Evolutionary conservation across 2,888 invertebrate species (phyloP), one percentile per base, ranked within the genome.

Genomic region (Eupithecia subfuscata): DNA sequence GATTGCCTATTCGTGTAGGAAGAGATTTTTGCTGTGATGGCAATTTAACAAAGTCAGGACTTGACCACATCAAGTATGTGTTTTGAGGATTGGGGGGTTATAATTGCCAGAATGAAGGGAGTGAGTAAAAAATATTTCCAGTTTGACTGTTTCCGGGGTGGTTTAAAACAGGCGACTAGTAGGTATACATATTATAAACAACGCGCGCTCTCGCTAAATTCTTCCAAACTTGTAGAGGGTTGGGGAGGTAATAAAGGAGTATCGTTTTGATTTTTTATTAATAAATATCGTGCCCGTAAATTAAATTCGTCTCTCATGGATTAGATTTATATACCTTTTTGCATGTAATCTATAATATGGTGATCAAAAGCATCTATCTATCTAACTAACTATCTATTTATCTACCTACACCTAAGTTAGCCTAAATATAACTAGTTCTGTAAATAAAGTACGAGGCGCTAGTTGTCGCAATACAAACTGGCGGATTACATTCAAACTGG

Each of bases 291-390:
- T 25, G 56, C 56, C 22, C 6, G 4, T 22, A 56, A 56, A 8
- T 2, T 25, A 12, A 22, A 22, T 9, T 25, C 56, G 4, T 11
- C 52, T 56, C 16, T n/a, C n/a, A 22, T 22, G 22, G 22, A 22
- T 56, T 56, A 11, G 12, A 56, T 56, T 56, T 11, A 56, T 22
- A 22, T 12, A 12, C n/a, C n/a, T n/a, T n/a, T 60, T 25, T 25
- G 25, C 12, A 25, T 12, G 60, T 60, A n/a, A 56, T 60, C 60
- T 60, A 60, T 25, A 60, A 25, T 56, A 56, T 25, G 12, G 60
- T 60, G 60, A 56, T 60, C 1, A 60, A 60, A 60, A 60, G 60
- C 25, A 60, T 60, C 60, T 60, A 56, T 22, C 22, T 60, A 56
- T 22, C 22, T 56, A 56, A 22, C 56, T 56, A 56, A 11, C 56